Evolutionary conservation across 2,888 invertebrate species (phyloP).

Genomic region (Sclerodermus sp.): DNA sequence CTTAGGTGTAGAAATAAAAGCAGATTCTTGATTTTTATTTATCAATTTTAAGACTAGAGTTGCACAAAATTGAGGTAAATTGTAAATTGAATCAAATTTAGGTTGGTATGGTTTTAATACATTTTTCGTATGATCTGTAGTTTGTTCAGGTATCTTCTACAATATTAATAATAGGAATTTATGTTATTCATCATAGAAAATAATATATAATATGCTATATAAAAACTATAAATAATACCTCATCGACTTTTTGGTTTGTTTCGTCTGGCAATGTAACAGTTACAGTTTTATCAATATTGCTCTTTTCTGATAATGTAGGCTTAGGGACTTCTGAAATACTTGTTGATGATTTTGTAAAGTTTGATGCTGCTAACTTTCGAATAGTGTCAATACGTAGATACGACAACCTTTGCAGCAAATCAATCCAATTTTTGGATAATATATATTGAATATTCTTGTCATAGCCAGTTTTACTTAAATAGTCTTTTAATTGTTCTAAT

Average conservation of each 20-base stretch:
- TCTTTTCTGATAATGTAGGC: constrained; percentile 11
- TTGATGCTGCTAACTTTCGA: constrained; percentile 24
- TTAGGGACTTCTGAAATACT: background rate
- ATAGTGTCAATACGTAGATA: constrained; percentile 44
- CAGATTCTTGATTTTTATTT: constrained; percentile 37
- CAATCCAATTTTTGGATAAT: constrained; percentile 60
- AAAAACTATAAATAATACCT: too few species aligned
- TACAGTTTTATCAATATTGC: constrained; percentile 12
- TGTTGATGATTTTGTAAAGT: background rate
- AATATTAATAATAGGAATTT: background rate
- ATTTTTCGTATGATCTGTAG: too few species aligned
- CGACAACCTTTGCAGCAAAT: constrained; percentile 59
- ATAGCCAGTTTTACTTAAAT: constrained; percentile 56
- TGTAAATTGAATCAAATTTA: constrained; percentile 24
- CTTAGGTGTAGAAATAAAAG: constrained; percentile 51
- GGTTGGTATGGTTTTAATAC: background rate
- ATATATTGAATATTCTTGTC: constrained; percentile 57
- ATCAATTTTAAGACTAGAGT: constrained; percentile 55
- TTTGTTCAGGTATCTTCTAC: constrained; percentile 13
- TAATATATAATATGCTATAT: background rate
- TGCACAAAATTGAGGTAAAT: constrained; percentile 56
- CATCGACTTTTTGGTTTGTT: constrained; percentile 2
- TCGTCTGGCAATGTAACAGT: constrained; percentile 8
- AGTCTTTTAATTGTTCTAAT: constrained; percentile 58
- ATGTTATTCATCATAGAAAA: background rate